A percentile compares a stretch with the other conserved stretches of the same genome.
phyloP scores from a whole-genome alignment of 2,113 vertebrate genomes.

The Coptodon bakossiorum region DNA sequence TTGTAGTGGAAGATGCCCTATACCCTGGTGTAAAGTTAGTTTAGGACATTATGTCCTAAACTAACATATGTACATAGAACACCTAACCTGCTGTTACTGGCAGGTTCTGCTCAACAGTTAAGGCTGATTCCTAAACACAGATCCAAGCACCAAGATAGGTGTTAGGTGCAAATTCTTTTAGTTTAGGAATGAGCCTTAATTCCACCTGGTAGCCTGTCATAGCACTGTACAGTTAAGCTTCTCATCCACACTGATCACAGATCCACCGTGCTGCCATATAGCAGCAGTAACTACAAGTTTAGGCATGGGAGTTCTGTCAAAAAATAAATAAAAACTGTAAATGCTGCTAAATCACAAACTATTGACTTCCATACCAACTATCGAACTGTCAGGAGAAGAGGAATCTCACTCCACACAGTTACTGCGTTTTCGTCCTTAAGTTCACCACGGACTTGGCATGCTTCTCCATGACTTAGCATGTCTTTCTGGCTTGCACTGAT shows the following conservation, averaged over 20 bases:
- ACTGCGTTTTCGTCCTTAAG: neutral
- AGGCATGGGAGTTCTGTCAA: neutral
- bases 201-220: neutral
- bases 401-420: neutral
- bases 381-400: neutral
- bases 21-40: constrained; percentile 29
- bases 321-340: neutral
- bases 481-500: constrained; percentile 23
- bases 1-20: neutral
- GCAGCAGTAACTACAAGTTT: neutral
- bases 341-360: constrained; percentile 36
- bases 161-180: neutral
- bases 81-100: constrained; percentile 35
- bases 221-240: constrained; percentile 35
- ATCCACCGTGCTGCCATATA: neutral
- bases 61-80: constrained; percentile 44
- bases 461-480: constrained; percentile 12
- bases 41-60: neutral
- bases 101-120: constrained; percentile 6
- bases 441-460: constrained; percentile 4
- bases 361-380: neutral
- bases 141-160: neutral
- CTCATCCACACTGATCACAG: constrained; percentile 41
- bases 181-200: neutral
- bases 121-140: neutral